phyloP scores from a whole-genome alignment of 2,797 vertebrate genomes.

The Rhadinocentrus ornatus region DNA sequence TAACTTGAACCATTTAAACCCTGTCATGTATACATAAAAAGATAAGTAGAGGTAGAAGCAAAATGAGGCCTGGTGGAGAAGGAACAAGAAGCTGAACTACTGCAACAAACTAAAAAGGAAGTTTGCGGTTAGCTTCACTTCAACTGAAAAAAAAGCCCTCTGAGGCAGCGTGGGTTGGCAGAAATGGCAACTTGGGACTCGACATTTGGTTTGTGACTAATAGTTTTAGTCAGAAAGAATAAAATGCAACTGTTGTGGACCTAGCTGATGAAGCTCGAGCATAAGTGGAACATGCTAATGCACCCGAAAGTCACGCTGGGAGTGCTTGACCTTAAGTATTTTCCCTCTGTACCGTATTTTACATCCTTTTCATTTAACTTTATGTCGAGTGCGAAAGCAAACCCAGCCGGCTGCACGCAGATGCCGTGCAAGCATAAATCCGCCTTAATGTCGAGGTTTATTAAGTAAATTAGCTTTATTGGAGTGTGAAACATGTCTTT shows the following conservation, averaged over 20 bases:
- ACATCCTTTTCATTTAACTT: not conserved
- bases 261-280: fast-evolving
- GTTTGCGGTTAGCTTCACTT: constrained; percentile 59
- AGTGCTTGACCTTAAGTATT: not conserved
- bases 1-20: not conserved
- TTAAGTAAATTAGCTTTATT: not conserved
- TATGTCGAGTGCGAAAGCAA: no score
- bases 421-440: no score
- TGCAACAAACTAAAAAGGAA: constrained; percentile 61
- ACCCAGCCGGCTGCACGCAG: no score
- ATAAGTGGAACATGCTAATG: not conserved
- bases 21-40: not conserved
- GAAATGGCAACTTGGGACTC: not conserved
- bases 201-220: not conserved
- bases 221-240: not conserved
- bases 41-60: not conserved
- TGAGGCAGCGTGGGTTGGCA: not conserved
- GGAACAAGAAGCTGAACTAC: constrained; percentile 52
- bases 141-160: constrained; percentile 34
- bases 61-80: constrained; percentile 21
- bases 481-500: not conserved
- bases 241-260: not conserved
- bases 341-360: not conserved
- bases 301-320: not conserved
- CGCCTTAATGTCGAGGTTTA: not conserved